Evolutionary conservation across 2,888 invertebrate species (phyloP).

Genomic region (Dryobota labecula): DNA sequence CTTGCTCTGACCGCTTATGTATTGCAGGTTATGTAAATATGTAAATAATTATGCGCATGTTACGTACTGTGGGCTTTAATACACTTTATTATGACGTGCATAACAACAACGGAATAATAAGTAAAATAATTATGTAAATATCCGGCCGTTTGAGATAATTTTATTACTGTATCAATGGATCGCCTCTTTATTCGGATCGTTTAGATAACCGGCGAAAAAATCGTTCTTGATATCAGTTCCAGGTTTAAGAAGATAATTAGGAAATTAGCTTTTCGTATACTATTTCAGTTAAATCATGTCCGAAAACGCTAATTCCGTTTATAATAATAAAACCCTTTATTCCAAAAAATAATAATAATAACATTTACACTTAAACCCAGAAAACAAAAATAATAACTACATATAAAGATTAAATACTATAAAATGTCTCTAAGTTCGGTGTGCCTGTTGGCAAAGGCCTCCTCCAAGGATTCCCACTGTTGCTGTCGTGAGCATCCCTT

Average conservation of each 20-base stretch:
- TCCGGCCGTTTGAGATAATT: not conserved
- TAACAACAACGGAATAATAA: not conserved
- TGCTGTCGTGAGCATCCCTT: too few relatives aligned
- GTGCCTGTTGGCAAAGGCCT: too few relatives aligned
- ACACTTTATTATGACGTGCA: not conserved
- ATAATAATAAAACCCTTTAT: too few relatives aligned
- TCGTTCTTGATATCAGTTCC: not conserved
- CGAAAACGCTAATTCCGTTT: too few relatives aligned
- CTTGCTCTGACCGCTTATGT: conserved; percentile 42
- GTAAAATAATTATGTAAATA: conserved; percentile 10
- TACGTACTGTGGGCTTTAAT: conserved; percentile 4
- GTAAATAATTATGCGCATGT: conserved; percentile 24
- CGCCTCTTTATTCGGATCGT: not conserved
- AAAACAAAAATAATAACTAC: too few relatives aligned
- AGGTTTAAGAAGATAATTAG: not conserved
- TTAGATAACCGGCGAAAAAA: not conserved
- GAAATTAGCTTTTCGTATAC: not conserved
- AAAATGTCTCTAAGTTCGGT: too few relatives aligned
- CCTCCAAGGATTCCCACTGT: too few relatives aligned
- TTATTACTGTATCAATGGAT: too few relatives aligned
- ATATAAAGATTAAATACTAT: too few relatives aligned
- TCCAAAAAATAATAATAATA: too few relatives aligned
- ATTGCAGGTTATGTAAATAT: conserved; percentile 47
- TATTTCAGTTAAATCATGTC: not conserved
- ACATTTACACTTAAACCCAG: too few relatives aligned